These are phyloP conservation scores for Passerina amoena DNA, from an alignment of 2,113 vertebrate species.

Conservation along the genomic window DNA sequence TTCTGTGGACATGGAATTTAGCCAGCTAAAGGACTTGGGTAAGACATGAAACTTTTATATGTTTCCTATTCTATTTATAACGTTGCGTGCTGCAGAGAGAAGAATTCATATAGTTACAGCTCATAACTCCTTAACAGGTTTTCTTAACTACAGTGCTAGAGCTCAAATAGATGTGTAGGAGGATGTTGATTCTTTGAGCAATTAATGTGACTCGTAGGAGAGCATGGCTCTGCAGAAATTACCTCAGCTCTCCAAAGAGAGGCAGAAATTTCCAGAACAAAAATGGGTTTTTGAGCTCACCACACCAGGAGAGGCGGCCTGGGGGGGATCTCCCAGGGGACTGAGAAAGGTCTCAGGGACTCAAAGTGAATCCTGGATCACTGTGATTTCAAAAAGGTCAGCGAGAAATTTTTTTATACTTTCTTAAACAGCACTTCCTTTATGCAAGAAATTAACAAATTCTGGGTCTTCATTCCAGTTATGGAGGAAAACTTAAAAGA, in stretches of 20 bases:
- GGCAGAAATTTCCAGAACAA: neutral
- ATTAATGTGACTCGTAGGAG: neutral
- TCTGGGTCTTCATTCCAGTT: neutral
- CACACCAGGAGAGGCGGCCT: neutral
- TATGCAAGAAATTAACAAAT: neutral
- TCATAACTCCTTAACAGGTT: neutral
- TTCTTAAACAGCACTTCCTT: neutral
- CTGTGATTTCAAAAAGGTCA: neutral
- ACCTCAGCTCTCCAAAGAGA: neutral
- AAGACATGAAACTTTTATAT: neutral
- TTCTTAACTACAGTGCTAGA: neutral
- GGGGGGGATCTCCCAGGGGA: neutral
- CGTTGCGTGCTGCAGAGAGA: neutral
- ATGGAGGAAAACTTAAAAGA: neutral
- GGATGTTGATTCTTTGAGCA: neutral
- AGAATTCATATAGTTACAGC: neutral
- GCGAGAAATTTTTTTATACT: neutral
- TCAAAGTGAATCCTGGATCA: neutral
- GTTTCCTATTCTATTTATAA: slow-evolving; percentile 22
- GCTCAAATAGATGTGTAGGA: neutral
- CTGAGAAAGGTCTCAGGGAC: neutral
- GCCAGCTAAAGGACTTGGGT: neutral
- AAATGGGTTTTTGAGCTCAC: neutral
- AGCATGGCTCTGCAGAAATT: neutral
- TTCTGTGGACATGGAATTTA: neutral